Evolutionary conservation across 2,797 vertebrate genomes (phyloP).

Genomic region (Anas acuta): DNA sequence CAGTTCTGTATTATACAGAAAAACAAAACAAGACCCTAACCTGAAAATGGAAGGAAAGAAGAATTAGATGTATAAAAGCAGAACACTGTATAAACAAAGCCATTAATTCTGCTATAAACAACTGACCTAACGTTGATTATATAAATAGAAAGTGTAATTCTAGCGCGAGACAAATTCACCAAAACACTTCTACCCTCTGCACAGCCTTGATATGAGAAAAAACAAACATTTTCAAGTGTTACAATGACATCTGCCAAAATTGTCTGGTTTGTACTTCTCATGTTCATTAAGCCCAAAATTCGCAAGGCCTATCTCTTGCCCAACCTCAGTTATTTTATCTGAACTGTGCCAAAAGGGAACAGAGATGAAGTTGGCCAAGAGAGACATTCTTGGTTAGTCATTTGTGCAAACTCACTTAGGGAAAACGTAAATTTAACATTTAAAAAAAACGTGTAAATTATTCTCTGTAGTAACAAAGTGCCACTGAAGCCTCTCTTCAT

Average conservation of each 20-base stretch:
- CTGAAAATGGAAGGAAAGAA: slow-evolving; percentile 72
- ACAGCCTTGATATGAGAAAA: slow-evolving; percentile 62
- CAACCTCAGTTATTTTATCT: slow-evolving; percentile 67
- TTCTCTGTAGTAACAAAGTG: slow-evolving; percentile 22
- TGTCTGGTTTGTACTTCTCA: slow-evolving; percentile 57
- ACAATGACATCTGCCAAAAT: slow-evolving; percentile 72
- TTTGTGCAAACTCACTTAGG: not conserved
- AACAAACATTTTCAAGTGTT: slow-evolving; percentile 72
- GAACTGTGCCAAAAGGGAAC: slow-evolving; percentile 54
- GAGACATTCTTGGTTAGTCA: slow-evolving; percentile 23
- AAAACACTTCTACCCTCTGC: slow-evolving; percentile 63
- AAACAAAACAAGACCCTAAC: slow-evolving; percentile 61
- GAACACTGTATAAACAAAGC: slow-evolving; percentile 65
- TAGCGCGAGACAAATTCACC: slow-evolving; percentile 59
- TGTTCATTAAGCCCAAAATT: slow-evolving; percentile 70
- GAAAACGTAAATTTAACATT: slow-evolving; percentile 28
- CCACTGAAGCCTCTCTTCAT: not conserved
- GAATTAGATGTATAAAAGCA: slow-evolving; percentile 62
- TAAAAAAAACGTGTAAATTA: not conserved
- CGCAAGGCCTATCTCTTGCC: slow-evolving; percentile 61
- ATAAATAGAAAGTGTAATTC: slow-evolving; percentile 59
- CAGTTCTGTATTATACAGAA: slow-evolving; percentile 42
- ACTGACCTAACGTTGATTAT: slow-evolving; percentile 58
- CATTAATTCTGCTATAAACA: slow-evolving; percentile 72
- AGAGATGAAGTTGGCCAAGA: slow-evolving; percentile 37